Conservation (phyloP, 2,797 vertebrate species). For the Pseudochromis fuscus region DNA sequence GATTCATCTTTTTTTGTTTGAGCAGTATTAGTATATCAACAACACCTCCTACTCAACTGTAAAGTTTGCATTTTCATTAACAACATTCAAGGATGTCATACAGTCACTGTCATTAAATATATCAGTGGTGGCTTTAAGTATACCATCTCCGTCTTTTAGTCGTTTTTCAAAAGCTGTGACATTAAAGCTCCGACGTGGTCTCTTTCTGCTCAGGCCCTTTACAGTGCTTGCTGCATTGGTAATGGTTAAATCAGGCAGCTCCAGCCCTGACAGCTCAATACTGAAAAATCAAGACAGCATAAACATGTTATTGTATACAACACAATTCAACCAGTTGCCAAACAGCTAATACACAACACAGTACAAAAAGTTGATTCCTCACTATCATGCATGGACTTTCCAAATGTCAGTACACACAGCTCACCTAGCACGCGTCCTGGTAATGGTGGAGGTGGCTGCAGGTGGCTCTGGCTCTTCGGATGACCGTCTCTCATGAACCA, state of each 20-base stretch:
- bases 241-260: conserved; percentile 80
- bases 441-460: conserved; percentile 46
- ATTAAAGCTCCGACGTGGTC: conserved; percentile 76
- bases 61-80: too few species aligned
- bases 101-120: not conserved
- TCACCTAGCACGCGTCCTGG: conserved; percentile 68
- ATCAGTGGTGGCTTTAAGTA: not conserved
- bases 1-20: too few species aligned
- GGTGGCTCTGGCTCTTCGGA: conserved; percentile 36
- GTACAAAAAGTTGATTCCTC: not conserved
- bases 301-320: not conserved
- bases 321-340: not conserved
- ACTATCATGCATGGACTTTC: not conserved
- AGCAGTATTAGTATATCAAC: too few species aligned
- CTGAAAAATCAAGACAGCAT: conserved; percentile 59
- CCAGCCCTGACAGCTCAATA: conserved; percentile 76
- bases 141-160: conserved; percentile 66
- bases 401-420: conserved; percentile 3
- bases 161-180: conserved; percentile 83
- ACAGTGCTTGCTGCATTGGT: conserved; percentile 51
- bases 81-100: too few species aligned
- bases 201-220: conserved; percentile 80
- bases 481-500: conserved; percentile 66
- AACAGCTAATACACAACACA: not conserved
- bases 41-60: too few species aligned